Evolutionary conservation across 2,888 invertebrate species (phyloP), one percentile per base, ranked within the genome.

Genomic region (Geotrupes spiniger): DNA sequence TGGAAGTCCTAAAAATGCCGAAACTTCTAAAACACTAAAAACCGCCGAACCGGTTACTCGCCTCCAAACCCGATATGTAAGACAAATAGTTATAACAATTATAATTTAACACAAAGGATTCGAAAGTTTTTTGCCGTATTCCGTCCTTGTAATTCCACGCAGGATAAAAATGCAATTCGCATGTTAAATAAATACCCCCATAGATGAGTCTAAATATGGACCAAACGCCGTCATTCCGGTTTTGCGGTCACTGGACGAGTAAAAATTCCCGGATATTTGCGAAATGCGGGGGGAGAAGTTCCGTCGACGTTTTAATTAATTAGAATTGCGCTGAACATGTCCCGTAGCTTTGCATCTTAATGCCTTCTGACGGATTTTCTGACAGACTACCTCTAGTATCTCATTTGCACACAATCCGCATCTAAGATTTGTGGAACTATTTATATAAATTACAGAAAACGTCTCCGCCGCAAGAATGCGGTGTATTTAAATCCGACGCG

Each of bases 361-460:
- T 63, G 57, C 55, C 36, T 52, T 41, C 57, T 52, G 58, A 60
- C 51, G 57, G 58, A 58, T 59, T 57, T 59, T 56, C 57, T 57
- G 62, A 63, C 58, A 52, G 56, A 55, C 53, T 51, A 56, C 49
- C 55, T 57, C 58, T 58, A 58, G 55, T 53, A 56, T 54, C 62
- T 63, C 60, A 64, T 64, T 64, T 64, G 62, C 64, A 64, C 64
- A 64, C 64, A 64, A 64, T 64, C 54, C 61, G 51, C 60, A 54
- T 55, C 53, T 49, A 57, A 61, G 58, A 63, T 63, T 62, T 63
- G 62, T 61, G 59, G 61, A 62, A 62, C 57, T 63, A 58, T 63
- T 62, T 64, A 60, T 61, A 63, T 63, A 63, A 63, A 63, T 63
- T 62, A 54, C 60, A 53, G 60, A 60, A 63, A 63, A 59, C 58